Base-by-base conservation (phyloP, 2,113 vertebrate genomes). In the Pluvialis apricaria region DNA sequence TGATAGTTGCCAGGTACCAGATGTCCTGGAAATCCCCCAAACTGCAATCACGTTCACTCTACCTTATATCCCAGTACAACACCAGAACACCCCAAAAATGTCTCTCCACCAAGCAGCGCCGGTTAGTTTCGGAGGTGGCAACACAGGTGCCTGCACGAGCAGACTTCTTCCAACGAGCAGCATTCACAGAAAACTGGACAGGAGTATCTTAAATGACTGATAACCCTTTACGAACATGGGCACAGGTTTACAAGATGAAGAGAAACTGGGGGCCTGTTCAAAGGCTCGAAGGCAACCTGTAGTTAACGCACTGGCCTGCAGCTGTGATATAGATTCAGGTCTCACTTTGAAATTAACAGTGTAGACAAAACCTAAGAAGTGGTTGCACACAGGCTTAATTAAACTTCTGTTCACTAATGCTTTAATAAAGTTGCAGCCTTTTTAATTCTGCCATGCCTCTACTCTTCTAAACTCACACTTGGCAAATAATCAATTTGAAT, bases 61-160 rank as follows among this genome's bases (percentile, higher is more conserved):
- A 49, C 45, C 62, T 2, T 0, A 11, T 32, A 83, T 14, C 11
- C 36, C 44, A 38, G 19, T 13, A 51, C 13, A 34, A 42, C 2
- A 3, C 55, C 42, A 61, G 55, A 76, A 82, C 7, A 65, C 15
- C 15, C 6, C 68, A 13, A 45, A 76, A 55, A 8, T 31, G 36
- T 29, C 45, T 36, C 55, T 60, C 8, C 18, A 57, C 11, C 31
- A 73, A 86, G 44, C 29, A 54, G 51, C 75, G 47, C 0, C 1
- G 34, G 55, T 31, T 26, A 80, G 18, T 66, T 77, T 44, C 44
- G 58, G 64, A 77, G 34, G 34, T 60, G 21, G 24, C 25, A 75
- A 34, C 0, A 1, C 31, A 36, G 9, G 14, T 36, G 44, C 25
- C 26, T 18, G n/a, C 45, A 60, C 1, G 11, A 60, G 45, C 31